Evolutionary conservation across 1,140 invertebrate genomes (phyloP), one percentile per base, ranked within the genome.

Genomic region (Conopomorpha cramerella): DNA sequence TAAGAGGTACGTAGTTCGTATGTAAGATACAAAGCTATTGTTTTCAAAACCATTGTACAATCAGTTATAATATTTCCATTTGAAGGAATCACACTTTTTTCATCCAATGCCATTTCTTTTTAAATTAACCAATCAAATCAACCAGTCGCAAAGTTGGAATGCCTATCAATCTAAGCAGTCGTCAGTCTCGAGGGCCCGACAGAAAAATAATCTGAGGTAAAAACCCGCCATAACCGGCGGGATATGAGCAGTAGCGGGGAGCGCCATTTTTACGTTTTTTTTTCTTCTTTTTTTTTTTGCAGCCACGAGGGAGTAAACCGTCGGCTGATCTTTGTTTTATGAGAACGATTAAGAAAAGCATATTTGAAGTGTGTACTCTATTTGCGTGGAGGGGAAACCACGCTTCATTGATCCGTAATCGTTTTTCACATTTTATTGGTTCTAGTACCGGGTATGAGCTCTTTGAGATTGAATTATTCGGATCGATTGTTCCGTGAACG

Each of bases 311-410:
- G 62, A 55, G 60, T 55, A 55, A 41, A 51, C 49, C 51, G 38
- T 34, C 44, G 61, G 51, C 55, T 70, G 70, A 72, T 72, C 71
- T 76, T 72, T 76, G 71, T 76, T 76, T 76, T 76, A 76, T 71
- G 71, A 73, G 67, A 72, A 71, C 71, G 71, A 76, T 76, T 76
- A 76, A 76, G 71, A 72, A 76, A 76, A 71, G 71, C 71, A 76
- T 76, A 76, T 76, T 76, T 71, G 62, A 68, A 72, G 71, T 76
- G 66, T 76, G 71, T 71, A 74, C 70, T 68, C 47, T 41, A 71
- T 72, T 71, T 68, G 67, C 59, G 55, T 57, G 57, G 56, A 55
- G 63, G 64, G 64, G 64, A 62, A 65, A 46, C 39, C 49, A 57
- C 53, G 71, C 71, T 70, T 76, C 71, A 76, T 76, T 76, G 71